Base-by-base conservation (phyloP, 1,140 invertebrate species). In the Drosophila pseudoananassae region DNA sequence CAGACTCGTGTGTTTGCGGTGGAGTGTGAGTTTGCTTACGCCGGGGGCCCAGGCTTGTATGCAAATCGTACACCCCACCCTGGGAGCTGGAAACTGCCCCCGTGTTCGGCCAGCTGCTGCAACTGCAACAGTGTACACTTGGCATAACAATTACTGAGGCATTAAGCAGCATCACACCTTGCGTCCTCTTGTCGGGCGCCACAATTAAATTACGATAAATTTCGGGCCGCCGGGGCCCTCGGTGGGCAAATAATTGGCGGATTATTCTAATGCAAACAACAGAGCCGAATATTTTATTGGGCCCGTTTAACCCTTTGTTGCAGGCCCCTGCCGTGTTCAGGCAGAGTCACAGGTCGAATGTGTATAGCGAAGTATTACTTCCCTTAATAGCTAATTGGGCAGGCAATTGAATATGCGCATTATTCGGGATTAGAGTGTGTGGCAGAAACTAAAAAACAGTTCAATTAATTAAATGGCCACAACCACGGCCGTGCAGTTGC, bases 81-180 rank as follows among this genome's bases (percentile, higher is more conserved):
- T 20, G 20, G 20, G 3, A 20, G 3, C 20, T 20, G 20, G 20
- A 20, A 20, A 20, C 20, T 20, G 20, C 40, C 40, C 10, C 14
- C 56, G 43, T 66, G 49, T 73, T 56, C 58, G 43, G 45, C 50
- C 64, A 71, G 56, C 43, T 46, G 43, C 9, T 46, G 43, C 43
- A 81, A 58, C 57, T 52, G 46, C 50, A 76, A 77, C 61, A 58
- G 69, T 49, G 47, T 55, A 85, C 64, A 65, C 57, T 73, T 64
- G 53, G 55, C 56, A 60, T 72, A 54, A 76, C 63, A 87, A 75
- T 81, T 81, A 66, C 69, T 75, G 53, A 56, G 56, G 77, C 81
- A 85, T 85, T 87, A 78, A 81, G 59, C 69, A 60, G 79, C 72
- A 87, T 85, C 77, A 85, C 81, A 85, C 81, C 82, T 85, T 68